Percentiles rank a stretch among this genome's conserved stretches.
Evolutionary conservation across 2,113 vertebrate species (phyloP).

Genomic region (Hypocryptadius cinnamomeus): DNA sequence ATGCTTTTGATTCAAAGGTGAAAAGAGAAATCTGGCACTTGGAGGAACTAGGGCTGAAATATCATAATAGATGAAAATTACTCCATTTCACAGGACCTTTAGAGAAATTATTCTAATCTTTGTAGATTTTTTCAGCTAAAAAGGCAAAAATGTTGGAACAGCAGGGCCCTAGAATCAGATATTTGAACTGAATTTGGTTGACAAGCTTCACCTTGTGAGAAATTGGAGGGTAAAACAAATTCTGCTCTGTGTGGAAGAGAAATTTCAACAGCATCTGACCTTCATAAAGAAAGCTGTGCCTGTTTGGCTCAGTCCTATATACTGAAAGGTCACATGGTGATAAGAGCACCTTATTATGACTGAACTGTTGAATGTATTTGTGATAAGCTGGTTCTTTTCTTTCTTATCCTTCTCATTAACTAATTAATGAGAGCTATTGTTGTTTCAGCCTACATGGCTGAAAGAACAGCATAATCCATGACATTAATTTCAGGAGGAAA

Average conservation of each 20-base stretch:
- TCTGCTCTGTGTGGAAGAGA: not conserved
- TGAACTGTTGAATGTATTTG: not conserved
- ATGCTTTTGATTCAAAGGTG: not conserved
- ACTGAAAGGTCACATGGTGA: not conserved
- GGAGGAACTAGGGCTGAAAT: not conserved
- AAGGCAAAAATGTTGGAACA: not conserved
- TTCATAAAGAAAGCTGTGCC: not conserved
- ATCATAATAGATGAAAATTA: not conserved
- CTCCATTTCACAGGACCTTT: not conserved
- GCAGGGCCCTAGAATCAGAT: not conserved
- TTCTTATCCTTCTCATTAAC: not conserved
- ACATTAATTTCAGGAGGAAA: not conserved
- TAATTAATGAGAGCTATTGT: not conserved
- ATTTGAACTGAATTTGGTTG: not conserved
- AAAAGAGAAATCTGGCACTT: not conserved
- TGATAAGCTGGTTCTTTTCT: not conserved
- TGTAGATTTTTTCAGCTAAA: not conserved
- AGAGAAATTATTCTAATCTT: not conserved
- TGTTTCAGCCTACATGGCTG: not conserved
- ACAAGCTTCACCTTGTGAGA: not conserved
- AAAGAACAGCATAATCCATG: not conserved
- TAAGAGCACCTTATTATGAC: not conserved
- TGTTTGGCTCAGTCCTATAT: not conserved
- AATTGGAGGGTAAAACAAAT: not conserved
- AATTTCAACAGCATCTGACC: not conserved